Conservation (phyloP, 2,797 vertebrate genomes). For the Argyrosomus regius region DNA sequence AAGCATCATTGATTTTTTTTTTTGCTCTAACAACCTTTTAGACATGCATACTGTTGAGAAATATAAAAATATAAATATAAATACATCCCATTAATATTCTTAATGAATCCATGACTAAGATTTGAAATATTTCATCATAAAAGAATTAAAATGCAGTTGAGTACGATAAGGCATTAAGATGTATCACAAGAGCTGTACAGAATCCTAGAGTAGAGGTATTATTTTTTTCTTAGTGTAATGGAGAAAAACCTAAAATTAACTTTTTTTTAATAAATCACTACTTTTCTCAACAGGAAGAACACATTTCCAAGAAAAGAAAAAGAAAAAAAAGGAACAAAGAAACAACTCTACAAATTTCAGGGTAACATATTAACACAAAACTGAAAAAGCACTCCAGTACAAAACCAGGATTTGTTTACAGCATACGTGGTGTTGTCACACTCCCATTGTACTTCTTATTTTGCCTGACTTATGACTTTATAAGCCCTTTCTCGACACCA, state of each 20-base stretch:
- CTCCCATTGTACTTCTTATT: slow-evolving; percentile 42
- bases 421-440: slow-evolving; percentile 64
- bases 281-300: slow-evolving; percentile 82
- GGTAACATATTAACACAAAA: slow-evolving; percentile 82
- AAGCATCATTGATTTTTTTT: slow-evolving; percentile 83
- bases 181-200: slow-evolving; percentile 88
- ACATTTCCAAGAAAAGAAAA: slow-evolving; percentile 65
- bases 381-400: slow-evolving; percentile 81
- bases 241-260: slow-evolving; percentile 75
- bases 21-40: slow-evolving; percentile 86
- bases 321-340: slow-evolving; percentile 63
- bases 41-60: slow-evolving; percentile 90
- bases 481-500: slow-evolving; percentile 78
- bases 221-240: slow-evolving; percentile 81
- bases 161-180: slow-evolving; percentile 90
- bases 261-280: slow-evolving; percentile 72
- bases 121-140: slow-evolving; percentile 88
- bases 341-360: slow-evolving; percentile 76
- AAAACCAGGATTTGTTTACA: slow-evolving; percentile 81
- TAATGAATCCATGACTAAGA: slow-evolving; percentile 87
- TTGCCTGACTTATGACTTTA: slow-evolving; percentile 55
- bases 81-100: slow-evolving; percentile 89
- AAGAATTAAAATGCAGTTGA: slow-evolving; percentile 87
- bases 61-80: slow-evolving; percentile 93
- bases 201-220: slow-evolving; percentile 88